Conservation (phyloP, 2,888 invertebrate genomes). For the Himalopsyche kuldschensis region DNA sequence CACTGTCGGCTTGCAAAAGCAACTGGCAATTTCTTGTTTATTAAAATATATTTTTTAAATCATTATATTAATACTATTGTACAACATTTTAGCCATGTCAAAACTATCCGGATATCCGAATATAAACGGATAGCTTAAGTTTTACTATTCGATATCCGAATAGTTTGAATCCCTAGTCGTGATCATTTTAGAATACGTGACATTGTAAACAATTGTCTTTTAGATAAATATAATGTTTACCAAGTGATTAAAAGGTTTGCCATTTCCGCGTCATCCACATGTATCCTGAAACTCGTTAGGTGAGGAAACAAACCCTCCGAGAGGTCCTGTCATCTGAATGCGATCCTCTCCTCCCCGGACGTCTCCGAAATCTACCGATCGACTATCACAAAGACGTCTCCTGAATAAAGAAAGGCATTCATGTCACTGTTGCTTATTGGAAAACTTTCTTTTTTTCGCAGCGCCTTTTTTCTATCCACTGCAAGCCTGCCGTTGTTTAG, state of each 20-base stretch:
- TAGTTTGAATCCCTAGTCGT: no score
- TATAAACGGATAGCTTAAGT: no score
- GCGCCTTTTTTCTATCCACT: not conserved
- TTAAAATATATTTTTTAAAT: no score
- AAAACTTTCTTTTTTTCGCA: constrained; percentile 14
- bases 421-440: constrained; percentile 6
- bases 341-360: not conserved
- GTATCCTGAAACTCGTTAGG: not conserved
- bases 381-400: not conserved
- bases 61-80: no score
- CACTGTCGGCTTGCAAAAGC: no score
- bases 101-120: no score
- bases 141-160: no score
- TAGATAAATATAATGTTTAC: no score
- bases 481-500: not conserved
- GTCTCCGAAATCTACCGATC: not conserved
- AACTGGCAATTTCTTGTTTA: no score
- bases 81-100: no score
- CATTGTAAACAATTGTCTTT: no score
- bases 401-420: constrained; percentile 9
- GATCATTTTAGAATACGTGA: no score
- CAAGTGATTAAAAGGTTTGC: not conserved
- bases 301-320: not conserved
- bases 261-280: not conserved
- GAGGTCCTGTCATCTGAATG: not conserved